Percentiles rank a stretch among this genome's conserved stretches.
Evolutionary conservation across 37 sponge, comb jelly and placozoan genomes (phyloP).

Genomic region (Oopsacas minuta): DNA sequence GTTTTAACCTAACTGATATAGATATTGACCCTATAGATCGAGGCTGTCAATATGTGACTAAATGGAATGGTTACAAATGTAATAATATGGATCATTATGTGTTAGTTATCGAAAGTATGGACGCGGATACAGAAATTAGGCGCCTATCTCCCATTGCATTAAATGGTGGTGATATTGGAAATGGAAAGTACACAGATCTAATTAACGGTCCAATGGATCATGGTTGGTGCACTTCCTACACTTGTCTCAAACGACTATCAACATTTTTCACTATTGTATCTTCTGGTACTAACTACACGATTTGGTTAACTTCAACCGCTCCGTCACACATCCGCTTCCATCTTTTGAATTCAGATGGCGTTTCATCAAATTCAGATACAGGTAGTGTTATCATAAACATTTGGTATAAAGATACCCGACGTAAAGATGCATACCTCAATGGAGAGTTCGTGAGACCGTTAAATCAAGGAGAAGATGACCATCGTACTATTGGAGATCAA

Average conservation of each 20-base stretch:
- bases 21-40: not conserved
- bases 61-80: conserved; percentile 56
- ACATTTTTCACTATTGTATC: conserved; percentile 67
- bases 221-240: conserved; percentile 87
- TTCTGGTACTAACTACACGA: conserved; percentile 41
- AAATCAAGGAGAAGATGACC: not conserved
- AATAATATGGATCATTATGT: conserved; percentile 45
- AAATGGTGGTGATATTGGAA: conserved; percentile 55
- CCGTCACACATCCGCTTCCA: conserved; percentile 49
- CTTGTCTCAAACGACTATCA: conserved; percentile 74
- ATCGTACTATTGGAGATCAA: not conserved
- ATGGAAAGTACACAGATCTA: conserved; percentile 61
- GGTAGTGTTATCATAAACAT: conserved; percentile 30
- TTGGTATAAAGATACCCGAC: conserved; percentile 52
- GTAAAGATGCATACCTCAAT: conserved; percentile 70
- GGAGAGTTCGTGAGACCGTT: not conserved
- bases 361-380: conserved; percentile 14
- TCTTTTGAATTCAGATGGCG: conserved; percentile 48
- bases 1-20: not conserved
- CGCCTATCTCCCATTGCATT: conserved; percentile 72
- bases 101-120: conserved; percentile 79
- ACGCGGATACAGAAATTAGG: conserved; percentile 68
- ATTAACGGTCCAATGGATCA: conserved; percentile 91
- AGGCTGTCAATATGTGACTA: conserved; percentile 43
- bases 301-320: conserved; percentile 60